Evolutionary conservation across 37 sponge, comb jelly and placozoan species (phyloP), one percentile per base, ranked within the genome.

Genomic region (Chondrilla cf. caribensis): DNA sequence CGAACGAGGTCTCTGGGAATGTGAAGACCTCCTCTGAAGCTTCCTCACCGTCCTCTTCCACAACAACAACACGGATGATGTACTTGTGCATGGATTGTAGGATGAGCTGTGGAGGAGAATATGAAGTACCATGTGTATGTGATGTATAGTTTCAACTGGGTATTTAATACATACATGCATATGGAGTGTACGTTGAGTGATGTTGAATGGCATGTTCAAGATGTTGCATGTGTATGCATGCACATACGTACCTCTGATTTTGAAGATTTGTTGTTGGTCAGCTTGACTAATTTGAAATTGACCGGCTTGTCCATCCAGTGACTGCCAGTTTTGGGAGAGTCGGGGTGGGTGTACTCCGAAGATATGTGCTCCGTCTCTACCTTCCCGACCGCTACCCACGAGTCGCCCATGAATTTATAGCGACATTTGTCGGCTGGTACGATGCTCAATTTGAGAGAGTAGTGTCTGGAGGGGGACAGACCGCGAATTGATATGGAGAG

Each of bases 31-130:
- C 44, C 44, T 9, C 76, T 39, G 21, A 3, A 36, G 24, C 76
- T 2, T 33, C 35, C 17, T 22, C 64, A 62, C 76, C 44, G 21
- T 9, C 41, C 15, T 86, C 81, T 37, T 58, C 70, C 8, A 55
- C 82, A 29, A 93, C 59, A 22, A 38, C 62, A 40, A 93, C 9
- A 5, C 76, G 58, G 3, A 91, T 88, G 15, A 72, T 65, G 55
- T 93, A 93, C 81, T 82, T 90, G 32, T 93, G 94, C 94, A 93
- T 90, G 2, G 91, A 90, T 60, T 93, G 86, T 35, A 93, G 88
- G 26, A 90, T 87, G 62, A 93, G 60, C 93, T 93, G 79, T 19
- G 82, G 44, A 19, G 3, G 36, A 47, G 51, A 47, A 47, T 14
- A 14, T 11, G 11, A 11, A 11, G n/a, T n/a, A n/a, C 57, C 57